A percentile compares a stretch with the other conserved stretches of the same genome.
Evolutionary conservation across 2,888 invertebrate species (phyloP).

Genomic region (Aphidoletes aphidimyza): DNA sequence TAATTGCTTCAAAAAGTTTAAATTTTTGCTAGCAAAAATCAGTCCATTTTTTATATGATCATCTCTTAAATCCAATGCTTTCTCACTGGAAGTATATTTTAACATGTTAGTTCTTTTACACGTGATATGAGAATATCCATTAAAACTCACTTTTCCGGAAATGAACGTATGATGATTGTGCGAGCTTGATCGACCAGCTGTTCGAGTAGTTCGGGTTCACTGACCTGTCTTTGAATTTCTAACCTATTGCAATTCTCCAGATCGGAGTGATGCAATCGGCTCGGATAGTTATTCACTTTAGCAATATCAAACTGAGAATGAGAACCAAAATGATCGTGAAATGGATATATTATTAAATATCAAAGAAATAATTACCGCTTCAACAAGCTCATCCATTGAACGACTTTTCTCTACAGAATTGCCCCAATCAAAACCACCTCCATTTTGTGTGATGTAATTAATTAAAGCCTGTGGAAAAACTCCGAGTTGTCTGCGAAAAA

Average conservation of each 20-base stretch:
- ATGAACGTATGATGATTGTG: slow-evolving; percentile 69
- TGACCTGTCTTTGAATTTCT: slow-evolving; percentile 73
- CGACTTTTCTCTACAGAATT: slow-evolving; percentile 70
- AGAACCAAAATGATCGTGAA: neutral
- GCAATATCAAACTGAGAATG: slow-evolving; percentile 76
- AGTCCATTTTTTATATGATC: slow-evolving; percentile 70
- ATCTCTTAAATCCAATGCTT: slow-evolving; percentile 71
- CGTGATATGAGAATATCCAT: neutral
- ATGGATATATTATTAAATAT: neutral
- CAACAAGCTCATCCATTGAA: slow-evolving; percentile 73
- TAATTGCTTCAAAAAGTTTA: slow-evolving; percentile 79
- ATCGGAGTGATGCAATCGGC: slow-evolving; percentile 76
- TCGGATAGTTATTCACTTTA: slow-evolving; percentile 77
- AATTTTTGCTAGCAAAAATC: slow-evolving; percentile 72
- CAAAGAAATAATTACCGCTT: slow-evolving; percentile 69
- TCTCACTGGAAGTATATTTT: slow-evolving; percentile 56
- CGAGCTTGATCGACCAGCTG: slow-evolving; percentile 69
- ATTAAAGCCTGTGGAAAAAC: slow-evolving; percentile 83
- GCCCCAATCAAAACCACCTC: slow-evolving; percentile 83
- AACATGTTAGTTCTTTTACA: too few species aligned
- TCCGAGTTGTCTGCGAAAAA: slow-evolving; percentile 65
- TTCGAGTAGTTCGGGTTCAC: slow-evolving; percentile 66
- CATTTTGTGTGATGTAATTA: slow-evolving; percentile 85
- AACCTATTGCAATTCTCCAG: slow-evolving; percentile 79
- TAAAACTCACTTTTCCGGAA: slow-evolving; percentile 67